Conservation (phyloP, 1,140 invertebrate genomes). For the Heliconius congener region DNA sequence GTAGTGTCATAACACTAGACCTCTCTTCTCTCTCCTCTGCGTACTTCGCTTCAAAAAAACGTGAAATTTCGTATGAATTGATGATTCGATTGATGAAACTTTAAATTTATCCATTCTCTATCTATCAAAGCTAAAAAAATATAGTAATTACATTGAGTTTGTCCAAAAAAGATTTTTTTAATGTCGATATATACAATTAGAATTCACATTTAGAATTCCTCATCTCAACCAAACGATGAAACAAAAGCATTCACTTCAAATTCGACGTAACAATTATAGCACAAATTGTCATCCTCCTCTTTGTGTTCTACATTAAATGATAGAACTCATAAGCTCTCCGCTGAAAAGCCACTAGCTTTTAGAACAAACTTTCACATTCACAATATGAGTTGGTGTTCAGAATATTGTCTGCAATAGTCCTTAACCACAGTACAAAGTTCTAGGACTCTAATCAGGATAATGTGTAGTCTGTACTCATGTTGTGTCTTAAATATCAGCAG, state of each 20-base stretch:
- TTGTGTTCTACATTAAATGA: not conserved
- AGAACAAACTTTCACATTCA: not conserved
- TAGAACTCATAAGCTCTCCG: not conserved
- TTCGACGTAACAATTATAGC: not conserved
- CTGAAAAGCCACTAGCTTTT: not conserved
- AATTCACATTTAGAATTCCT: no score
- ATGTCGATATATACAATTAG: no score
- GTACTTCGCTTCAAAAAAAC: no score
- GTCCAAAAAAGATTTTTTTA: no score
- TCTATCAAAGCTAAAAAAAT: no score
- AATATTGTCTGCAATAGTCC: not conserved
- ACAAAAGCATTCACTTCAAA: not conserved
- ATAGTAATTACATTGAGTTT: no score
- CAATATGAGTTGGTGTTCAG: not conserved
- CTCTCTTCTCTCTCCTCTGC: no score
- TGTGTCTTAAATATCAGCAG: not conserved
- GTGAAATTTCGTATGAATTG: no score
- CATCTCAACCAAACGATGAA: not conserved
- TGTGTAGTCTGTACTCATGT: not conserved
- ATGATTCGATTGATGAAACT: no score
- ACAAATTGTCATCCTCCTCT: not conserved
- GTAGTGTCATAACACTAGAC: no score
- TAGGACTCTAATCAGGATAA: constrained; percentile 8
- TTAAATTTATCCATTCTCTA: no score
- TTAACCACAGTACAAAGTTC: not conserved